Conservation (phyloP, 30 jellyfish, hydroid and myxozoan genomes). For the Turritopsis rubra region DNA sequence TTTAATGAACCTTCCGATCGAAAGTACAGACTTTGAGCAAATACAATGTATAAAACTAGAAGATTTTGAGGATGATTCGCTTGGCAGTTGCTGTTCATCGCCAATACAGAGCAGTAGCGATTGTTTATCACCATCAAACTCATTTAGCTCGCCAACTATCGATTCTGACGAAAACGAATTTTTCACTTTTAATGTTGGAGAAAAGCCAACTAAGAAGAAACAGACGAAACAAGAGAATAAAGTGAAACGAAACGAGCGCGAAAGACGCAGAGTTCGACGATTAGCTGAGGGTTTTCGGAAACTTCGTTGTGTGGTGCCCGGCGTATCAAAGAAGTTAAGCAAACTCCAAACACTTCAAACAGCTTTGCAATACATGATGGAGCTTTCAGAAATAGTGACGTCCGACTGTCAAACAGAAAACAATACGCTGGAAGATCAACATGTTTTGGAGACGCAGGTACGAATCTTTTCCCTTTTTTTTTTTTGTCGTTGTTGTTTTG, state of each 20-base stretch:
- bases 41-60: neutral
- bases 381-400: conserved; percentile 9
- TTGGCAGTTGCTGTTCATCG: conserved; percentile 22
- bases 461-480: neutral
- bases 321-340: conserved; percentile 13
- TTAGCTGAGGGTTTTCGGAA: conserved; percentile 14
- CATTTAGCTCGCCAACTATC: neutral
- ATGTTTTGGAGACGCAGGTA: neutral
- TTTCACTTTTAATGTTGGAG: neutral
- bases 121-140: neutral
- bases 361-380: conserved; percentile 17
- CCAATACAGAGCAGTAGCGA: conserved; percentile 18
- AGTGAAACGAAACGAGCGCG: conserved; percentile 28
- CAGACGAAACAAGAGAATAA: neutral
- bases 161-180: neutral
- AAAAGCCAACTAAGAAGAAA: neutral
- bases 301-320: conserved; percentile 25
- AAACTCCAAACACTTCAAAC: conserved; percentile 9
- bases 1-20: neutral
- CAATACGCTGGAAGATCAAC: neutral
- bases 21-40: neutral
- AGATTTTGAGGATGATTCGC: neutral
- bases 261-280: conserved; percentile 26
- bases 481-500: neutral
- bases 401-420: neutral